Evolutionary conservation across 2,888 invertebrate genomes (phyloP), one percentile per base, ranked within the genome.

Genomic region (Chesias legatella): DNA sequence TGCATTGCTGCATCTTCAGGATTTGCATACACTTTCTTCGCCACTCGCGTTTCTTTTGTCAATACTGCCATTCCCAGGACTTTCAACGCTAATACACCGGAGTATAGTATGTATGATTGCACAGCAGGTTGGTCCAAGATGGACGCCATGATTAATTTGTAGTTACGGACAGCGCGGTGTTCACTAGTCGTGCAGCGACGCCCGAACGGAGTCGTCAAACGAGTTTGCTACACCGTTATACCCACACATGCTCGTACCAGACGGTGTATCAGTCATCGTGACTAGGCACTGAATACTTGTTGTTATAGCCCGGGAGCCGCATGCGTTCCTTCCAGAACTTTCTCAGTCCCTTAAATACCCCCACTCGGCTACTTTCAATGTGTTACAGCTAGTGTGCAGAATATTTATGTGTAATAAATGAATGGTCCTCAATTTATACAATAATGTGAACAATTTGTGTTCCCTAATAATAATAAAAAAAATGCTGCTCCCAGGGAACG

Each of bases 1-100:
- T 25, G 22, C 1, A 20, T 4, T 37, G 52, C 66, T 0, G 73
- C 67, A 49, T 80, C 79, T 43, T 82, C 82, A 33, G 68, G 71
- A 35, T 79, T 82, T 0, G 79, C 73, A 43, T 78, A 80, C 10
- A 74, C 72, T 10, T 75, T 75, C 23, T 42, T 47, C 6, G 38
- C 6, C 9, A 25, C 24, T 7, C 46, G 37, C 11, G 6, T 25
- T 35, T 1, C 38, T 1, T 38, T 10, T 8, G 38, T 47, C 1
- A 42, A 31, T n/a, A 39, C 0, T 2, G 38, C 27, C 36, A 49
- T 31, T 43, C 42, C 35, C 22, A 36, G 28, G 6, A 47, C 8
- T 35, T 47, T 47, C 22, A 47, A 22, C 11, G 22, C 42, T 9
- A 47, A 28, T 7, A 47, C 29, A 22, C 29, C 38, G 0, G 46